Evolutionary conservation across 2,888 invertebrate genomes (phyloP).

Genomic region (Vannuccia rotundouncinata): DNA sequence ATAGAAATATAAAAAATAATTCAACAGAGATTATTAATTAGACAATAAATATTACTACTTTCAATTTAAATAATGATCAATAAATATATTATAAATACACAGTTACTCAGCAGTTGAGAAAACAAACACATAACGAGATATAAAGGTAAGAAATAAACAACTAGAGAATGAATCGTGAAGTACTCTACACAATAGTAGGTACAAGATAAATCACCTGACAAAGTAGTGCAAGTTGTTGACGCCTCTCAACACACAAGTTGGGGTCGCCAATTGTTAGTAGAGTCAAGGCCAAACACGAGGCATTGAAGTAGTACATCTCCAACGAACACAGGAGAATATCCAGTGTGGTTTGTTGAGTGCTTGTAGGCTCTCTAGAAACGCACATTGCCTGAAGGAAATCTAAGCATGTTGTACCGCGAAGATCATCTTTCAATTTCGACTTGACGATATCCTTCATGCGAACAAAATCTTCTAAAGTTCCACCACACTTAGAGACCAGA

Average conservation of each 20-base stretch:
- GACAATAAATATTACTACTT: too few relatives aligned
- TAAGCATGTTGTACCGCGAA: neutral
- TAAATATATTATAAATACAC: too few relatives aligned
- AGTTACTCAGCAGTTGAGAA: too few relatives aligned
- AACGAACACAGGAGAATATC: neutral
- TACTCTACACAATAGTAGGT: too few relatives aligned
- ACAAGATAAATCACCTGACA: too few relatives aligned
- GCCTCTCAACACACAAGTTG: neutral
- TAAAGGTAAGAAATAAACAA: too few relatives aligned
- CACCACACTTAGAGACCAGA: neutral
- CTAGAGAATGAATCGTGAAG: too few relatives aligned
- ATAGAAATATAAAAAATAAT: too few relatives aligned
- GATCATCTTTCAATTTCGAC: neutral
- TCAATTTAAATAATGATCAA: too few relatives aligned
- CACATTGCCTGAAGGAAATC: neutral
- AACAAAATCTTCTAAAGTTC: neutral
- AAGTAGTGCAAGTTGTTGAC: neutral
- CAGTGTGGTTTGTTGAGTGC: neutral
- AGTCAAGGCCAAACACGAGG: constrained; percentile 5
- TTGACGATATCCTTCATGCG: constrained; percentile 7
- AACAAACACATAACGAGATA: too few relatives aligned
- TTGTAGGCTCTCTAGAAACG: neutral
- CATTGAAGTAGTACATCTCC: neutral
- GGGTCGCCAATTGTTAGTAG: neutral
- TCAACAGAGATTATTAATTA: too few relatives aligned